Conservation (phyloP, 2,888 invertebrate genomes). For the Tortricodes alternella region DNA sequence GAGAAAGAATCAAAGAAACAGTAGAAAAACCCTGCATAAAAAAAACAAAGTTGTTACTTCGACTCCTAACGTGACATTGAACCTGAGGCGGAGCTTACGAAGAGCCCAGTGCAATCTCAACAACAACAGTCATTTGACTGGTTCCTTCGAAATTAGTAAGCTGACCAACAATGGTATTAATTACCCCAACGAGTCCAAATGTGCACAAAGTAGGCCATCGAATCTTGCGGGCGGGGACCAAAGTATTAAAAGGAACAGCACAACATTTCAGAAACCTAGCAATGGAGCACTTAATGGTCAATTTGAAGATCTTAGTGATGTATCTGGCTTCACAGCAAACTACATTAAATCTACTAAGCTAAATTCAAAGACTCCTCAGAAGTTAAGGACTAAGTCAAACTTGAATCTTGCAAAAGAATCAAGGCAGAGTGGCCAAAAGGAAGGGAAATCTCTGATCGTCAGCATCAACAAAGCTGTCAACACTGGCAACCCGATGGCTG, state of each 20-base stretch:
- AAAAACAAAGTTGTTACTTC: constrained; percentile 66
- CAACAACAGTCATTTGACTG: constrained; percentile 53
- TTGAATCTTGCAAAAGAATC: constrained; percentile 59
- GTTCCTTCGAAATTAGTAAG: constrained; percentile 57
- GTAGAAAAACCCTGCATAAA: constrained; percentile 49
- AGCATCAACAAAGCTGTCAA: constrained; percentile 64
- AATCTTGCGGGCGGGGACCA: constrained; percentile 43
- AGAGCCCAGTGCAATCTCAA: constrained; percentile 53
- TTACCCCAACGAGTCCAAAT: constrained; percentile 22
- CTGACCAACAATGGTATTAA: constrained; percentile 45
- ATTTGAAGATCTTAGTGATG: constrained; percentile 74
- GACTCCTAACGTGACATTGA: constrained; percentile 56
- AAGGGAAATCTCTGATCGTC: constrained; percentile 50
- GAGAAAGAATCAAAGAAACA: constrained; percentile 50
- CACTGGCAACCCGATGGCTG: constrained; percentile 43
- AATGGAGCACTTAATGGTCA: constrained; percentile 54
- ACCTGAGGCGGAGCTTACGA: constrained; percentile 62
- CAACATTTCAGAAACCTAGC: constrained; percentile 37
- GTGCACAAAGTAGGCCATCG: constrained; percentile 37
- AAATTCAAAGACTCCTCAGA: constrained; percentile 59
- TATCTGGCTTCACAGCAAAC: constrained; percentile 76
- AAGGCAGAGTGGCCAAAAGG: constrained; percentile 42
- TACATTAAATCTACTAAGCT: constrained; percentile 76
- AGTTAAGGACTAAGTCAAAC: constrained; percentile 55
- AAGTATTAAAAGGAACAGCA: constrained; percentile 41